Percentiles rank a stretch among this genome's conserved stretches.
These are phyloP conservation scores for Excalfactoria chinensis DNA, from an alignment of 2,113 vertebrate species.

Conservation along the genomic window DNA sequence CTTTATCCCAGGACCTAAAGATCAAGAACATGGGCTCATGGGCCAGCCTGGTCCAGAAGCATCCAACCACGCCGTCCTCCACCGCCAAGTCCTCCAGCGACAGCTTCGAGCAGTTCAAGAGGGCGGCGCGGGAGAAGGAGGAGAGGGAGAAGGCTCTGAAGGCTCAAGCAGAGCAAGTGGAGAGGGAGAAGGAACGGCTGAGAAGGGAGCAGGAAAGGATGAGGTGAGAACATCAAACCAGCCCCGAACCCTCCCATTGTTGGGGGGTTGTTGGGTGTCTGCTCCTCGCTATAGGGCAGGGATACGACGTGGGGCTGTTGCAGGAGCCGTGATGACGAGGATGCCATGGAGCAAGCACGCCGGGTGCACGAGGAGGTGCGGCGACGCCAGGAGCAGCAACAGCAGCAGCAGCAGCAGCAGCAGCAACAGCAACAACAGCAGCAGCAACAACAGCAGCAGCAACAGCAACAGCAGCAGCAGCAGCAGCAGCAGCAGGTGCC, in stretches of 20 bases:
- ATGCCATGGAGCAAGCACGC: conserved; percentile 86
- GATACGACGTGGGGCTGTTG: no score
- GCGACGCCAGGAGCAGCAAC: conserved; percentile 86
- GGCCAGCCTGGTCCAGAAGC: conserved; percentile 94
- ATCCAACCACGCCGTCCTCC: conserved; percentile 88
- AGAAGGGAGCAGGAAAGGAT: conserved; percentile 91
- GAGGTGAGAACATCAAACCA: no score
- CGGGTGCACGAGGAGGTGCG: conserved; percentile 90
- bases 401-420: conserved; percentile 78
- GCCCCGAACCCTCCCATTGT: no score
- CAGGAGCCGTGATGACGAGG: conserved; percentile 92
- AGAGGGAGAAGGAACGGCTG: conserved; percentile 89
- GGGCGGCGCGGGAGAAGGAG: conserved; percentile 93
- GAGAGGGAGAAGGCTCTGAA: conserved; percentile 95
- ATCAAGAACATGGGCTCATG: conserved; percentile 97
- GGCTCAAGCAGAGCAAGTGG: conserved; percentile 91
- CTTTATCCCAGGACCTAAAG: conserved; percentile 95
- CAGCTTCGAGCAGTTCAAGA: conserved; percentile 95
- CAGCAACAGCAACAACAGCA: conserved; percentile 71
- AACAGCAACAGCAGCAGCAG: conserved; percentile 55
- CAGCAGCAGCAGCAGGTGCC: conserved; percentile 57
- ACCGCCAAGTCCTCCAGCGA: conserved; percentile 93
- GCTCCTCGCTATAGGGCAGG: no score
- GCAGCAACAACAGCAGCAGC: conserved; percentile 73
- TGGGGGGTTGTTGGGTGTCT: no score